These are phyloP conservation scores for Hystrix cristata DNA, from an alignment of 2,113 vertebrate species.

Conservation along the genomic window DNA sequence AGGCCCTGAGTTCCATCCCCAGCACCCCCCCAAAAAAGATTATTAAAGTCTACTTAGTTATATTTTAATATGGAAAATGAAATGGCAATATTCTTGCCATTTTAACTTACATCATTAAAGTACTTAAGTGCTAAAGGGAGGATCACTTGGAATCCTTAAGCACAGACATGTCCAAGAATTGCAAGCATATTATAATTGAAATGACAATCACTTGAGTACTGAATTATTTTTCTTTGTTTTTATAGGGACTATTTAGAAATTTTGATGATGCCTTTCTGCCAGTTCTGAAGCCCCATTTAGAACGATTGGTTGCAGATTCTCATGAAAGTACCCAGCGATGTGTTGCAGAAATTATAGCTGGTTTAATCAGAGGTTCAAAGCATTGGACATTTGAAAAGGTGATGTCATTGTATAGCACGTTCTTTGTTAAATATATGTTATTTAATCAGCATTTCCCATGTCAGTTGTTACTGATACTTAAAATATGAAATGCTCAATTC, in stretches of 20 bases:
- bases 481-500: not conserved
- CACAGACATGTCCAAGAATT: not conserved
- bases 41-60: not conserved
- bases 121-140: not conserved
- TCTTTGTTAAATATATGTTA: not conserved
- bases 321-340: constrained; percentile 98
- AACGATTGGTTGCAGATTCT: constrained; percentile 94
- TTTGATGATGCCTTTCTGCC: constrained; percentile 95
- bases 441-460: not conserved
- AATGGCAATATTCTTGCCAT: not conserved
- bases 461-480: not conserved
- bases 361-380: constrained; percentile 97
- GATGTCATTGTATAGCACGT: not conserved
- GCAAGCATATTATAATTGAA: not conserved
- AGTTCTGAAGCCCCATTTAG: constrained; percentile 94
- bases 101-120: constrained; percentile 32
- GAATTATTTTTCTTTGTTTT: constrained; percentile 18
- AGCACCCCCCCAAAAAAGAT: not conserved
- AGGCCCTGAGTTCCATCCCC: too few relatives aligned
- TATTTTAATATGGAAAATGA: not conserved
- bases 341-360: constrained; percentile 97
- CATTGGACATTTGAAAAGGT: constrained; percentile 98
- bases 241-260: constrained; percentile 97
- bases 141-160: not conserved
- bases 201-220: not conserved